Evolutionary conservation across 2,797 vertebrate genomes (phyloP).

Genomic region (Diplodus sargus): DNA sequence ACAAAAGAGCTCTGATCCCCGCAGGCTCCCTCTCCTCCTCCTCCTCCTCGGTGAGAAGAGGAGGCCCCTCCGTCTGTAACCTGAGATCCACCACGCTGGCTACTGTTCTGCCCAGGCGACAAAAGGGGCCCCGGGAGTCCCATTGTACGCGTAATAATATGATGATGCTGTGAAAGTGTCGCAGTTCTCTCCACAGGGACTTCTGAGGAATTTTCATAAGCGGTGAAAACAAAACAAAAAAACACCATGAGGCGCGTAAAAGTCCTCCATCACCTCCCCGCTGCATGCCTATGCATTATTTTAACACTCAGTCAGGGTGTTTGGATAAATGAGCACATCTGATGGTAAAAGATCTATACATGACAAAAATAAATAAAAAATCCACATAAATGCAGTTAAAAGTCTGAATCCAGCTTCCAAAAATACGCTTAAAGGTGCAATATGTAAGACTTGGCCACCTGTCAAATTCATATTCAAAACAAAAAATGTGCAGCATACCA

Average conservation of each 20-base stretch:
- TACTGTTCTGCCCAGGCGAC: constrained; percentile 61
- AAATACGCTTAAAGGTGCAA: no score
- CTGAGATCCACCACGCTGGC: constrained; percentile 65
- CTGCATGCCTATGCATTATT: neutral
- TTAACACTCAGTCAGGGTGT: no score
- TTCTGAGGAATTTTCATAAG: neutral
- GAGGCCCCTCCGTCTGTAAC: constrained; percentile 78
- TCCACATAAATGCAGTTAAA: neutral
- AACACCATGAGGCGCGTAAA: neutral
- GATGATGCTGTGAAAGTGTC: constrained; percentile 36
- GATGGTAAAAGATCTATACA: neutral
- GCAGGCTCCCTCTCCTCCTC: constrained; percentile 52
- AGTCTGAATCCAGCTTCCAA: no score
- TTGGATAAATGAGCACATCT: neutral
- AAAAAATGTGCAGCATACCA: no score
- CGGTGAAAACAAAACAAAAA: constrained; percentile 5
- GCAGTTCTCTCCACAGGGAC: neutral
- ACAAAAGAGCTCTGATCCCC: constrained; percentile 59
- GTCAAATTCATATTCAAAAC: no score
- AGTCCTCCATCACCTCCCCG: neutral
- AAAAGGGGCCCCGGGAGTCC: constrained; percentile 26
- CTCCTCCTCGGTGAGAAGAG: constrained; percentile 63
- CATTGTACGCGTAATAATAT: constrained; percentile 20
- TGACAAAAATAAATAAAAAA: no score
- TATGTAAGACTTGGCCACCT: no score